These are phyloP conservation scores for Poeciliopsis turrubarensis DNA, from an alignment of 2,113 vertebrate genomes.

Conservation along the genomic window DNA sequence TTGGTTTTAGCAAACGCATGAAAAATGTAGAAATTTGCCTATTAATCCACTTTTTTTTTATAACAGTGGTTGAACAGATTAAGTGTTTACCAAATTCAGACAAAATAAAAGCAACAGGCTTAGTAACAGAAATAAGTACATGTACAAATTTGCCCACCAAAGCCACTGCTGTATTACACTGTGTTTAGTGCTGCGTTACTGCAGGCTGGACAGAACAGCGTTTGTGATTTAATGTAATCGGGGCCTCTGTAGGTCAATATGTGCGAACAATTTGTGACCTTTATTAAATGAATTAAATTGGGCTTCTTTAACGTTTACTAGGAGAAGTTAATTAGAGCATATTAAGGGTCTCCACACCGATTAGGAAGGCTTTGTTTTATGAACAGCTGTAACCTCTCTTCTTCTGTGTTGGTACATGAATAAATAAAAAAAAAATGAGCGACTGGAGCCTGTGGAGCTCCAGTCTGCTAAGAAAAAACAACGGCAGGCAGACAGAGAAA, in stretches of 20 bases:
- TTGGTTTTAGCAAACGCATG: too few species aligned
- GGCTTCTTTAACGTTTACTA: not conserved
- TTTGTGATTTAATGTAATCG: not conserved
- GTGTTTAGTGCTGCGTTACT: not conserved
- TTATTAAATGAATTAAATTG: not conserved
- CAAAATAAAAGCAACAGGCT: not conserved
- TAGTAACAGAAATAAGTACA: not conserved
- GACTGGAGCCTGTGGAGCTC: not conserved
- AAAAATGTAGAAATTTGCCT: too few species aligned
- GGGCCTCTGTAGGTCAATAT: not conserved
- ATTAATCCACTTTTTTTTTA: too few species aligned
- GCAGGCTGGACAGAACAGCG: not conserved
- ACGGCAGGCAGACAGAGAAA: slow-evolving; percentile 6
- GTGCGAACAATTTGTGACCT: not conserved
- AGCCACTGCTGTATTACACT: not conserved
- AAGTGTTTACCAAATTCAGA: not conserved
- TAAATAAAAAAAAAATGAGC: not conserved
- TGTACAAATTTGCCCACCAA: not conserved
- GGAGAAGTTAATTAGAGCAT: not conserved
- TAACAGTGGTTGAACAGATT: not conserved
- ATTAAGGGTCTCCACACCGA: not conserved
- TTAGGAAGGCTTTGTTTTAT: not conserved
- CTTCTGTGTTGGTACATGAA: not conserved
- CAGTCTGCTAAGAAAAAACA: slow-evolving; percentile 20
- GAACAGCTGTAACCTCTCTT: not conserved